Evolutionary conservation across 2,888 invertebrate species (phyloP).

Genomic region (Dicycla oo): DNA sequence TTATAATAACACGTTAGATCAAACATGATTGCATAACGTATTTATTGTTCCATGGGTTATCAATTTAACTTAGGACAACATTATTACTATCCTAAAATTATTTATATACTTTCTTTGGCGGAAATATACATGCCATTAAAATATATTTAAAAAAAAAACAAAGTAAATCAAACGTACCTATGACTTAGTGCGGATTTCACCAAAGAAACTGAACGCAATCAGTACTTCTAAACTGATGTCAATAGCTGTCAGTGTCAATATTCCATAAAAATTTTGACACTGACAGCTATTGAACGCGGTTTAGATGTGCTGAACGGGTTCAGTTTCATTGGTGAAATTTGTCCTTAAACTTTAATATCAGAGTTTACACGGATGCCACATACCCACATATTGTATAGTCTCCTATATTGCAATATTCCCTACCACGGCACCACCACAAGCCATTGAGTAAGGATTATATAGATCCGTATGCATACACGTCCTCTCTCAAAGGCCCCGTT

Average conservation of each 20-base stretch:
- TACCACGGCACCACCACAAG: slow-evolving; percentile 25
- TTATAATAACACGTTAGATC: slow-evolving; percentile 1
- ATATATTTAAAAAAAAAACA: neutral
- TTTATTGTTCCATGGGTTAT: neutral
- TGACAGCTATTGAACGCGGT: too few relatives aligned
- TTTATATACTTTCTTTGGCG: neutral
- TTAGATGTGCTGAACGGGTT: too few relatives aligned
- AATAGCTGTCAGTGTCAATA: too few relatives aligned
- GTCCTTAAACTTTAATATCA: slow-evolving; percentile 32
- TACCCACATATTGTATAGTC: slow-evolving; percentile 17
- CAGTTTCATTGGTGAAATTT: too few relatives aligned
- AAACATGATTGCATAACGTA: neutral
- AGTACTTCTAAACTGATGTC: too few relatives aligned
- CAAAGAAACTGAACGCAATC: too few relatives aligned
- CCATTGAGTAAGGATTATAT: slow-evolving; percentile 50
- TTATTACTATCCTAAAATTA: neutral
- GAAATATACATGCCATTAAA: neutral
- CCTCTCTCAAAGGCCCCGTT: slow-evolving; percentile 26
- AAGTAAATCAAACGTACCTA: neutral
- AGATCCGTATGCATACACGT: slow-evolving; percentile 50
- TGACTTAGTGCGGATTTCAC: too few relatives aligned
- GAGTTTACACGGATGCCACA: slow-evolving; percentile 23
- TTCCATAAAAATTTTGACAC: too few relatives aligned
- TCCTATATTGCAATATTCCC: slow-evolving; percentile 45
- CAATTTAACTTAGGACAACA: neutral